Evolutionary conservation across 2,797 vertebrate species (phyloP).

Genomic region (Onychomys leucogaster): DNA sequence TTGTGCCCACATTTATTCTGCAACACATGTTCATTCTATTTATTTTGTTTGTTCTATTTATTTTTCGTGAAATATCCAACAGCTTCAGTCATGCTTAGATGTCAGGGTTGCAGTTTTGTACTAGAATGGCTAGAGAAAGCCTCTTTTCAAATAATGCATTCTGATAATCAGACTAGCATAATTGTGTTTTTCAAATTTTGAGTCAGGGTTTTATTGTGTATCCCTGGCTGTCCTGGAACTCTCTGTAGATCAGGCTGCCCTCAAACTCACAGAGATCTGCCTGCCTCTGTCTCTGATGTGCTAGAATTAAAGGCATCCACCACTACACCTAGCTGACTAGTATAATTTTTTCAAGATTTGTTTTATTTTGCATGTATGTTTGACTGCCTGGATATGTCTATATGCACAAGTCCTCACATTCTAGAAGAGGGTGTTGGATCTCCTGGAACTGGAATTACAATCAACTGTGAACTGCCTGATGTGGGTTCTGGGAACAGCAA

Average conservation of each 20-base stretch:
- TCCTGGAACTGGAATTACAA: neutral
- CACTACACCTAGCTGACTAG: neutral
- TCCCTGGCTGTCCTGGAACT: neutral
- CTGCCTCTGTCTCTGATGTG: neutral
- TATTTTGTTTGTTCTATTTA: neutral
- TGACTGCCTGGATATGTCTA: neutral
- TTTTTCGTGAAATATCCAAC: conserved; percentile 51
- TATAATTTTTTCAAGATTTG: neutral
- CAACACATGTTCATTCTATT: neutral
- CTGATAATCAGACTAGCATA: neutral
- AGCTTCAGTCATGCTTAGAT: neutral
- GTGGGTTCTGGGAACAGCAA: neutral
- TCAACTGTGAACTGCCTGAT: neutral
- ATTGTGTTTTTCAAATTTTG: neutral
- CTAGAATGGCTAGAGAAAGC: neutral
- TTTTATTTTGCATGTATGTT: neutral
- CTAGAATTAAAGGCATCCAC: neutral
- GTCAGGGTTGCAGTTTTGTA: conserved; percentile 31
- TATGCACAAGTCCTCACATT: neutral
- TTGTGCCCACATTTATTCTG: conserved; percentile 59
- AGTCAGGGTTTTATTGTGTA: neutral
- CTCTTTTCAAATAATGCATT: conserved; percentile 10
- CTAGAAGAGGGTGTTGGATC: neutral
- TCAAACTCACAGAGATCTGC: neutral
- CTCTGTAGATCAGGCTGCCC: neutral